Evolutionary conservation across 1,140 invertebrate genomes (phyloP).

Genomic region (Phymorhynchus buccinoides): DNA sequence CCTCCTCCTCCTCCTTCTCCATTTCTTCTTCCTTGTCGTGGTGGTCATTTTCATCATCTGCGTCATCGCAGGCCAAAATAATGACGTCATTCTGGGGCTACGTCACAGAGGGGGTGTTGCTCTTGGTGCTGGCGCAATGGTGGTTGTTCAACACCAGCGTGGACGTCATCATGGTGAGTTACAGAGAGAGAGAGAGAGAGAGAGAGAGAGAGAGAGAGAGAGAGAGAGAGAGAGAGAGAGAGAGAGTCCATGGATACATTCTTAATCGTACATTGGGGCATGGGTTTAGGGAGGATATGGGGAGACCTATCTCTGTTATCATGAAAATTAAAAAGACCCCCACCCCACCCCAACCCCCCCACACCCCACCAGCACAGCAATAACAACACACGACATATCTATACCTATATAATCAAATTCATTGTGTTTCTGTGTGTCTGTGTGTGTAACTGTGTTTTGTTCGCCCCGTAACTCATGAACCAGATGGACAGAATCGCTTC

Average conservation of each 20-base stretch:
- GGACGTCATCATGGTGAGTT: slow-evolving; percentile 26
- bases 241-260: too few relatives aligned
- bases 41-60: too few relatives aligned
- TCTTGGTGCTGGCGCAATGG: slow-evolving; percentile 29
- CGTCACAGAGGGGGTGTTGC: slow-evolving; percentile 8
- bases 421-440: too few relatives aligned
- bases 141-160: slow-evolving; percentile 26
- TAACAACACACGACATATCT: too few relatives aligned
- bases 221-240: not conserved
- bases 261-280: not conserved
- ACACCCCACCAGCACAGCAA: too few relatives aligned
- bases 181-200: not conserved
- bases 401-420: too few relatives aligned
- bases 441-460: not conserved
- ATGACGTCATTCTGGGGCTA: slow-evolving; percentile 39
- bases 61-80: not conserved
- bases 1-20: not conserved
- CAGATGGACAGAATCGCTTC: too few relatives aligned
- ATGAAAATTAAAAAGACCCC: not conserved
- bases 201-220: too few relatives aligned
- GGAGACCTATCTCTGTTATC: not conserved
- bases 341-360: too few relatives aligned
- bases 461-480: not conserved
- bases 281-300: not conserved
- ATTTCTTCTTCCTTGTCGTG: not conserved